Evolutionary conservation across 92 coral and sea anemone species (phyloP).

Genomic region (Umimayanthus chanpuru): DNA sequence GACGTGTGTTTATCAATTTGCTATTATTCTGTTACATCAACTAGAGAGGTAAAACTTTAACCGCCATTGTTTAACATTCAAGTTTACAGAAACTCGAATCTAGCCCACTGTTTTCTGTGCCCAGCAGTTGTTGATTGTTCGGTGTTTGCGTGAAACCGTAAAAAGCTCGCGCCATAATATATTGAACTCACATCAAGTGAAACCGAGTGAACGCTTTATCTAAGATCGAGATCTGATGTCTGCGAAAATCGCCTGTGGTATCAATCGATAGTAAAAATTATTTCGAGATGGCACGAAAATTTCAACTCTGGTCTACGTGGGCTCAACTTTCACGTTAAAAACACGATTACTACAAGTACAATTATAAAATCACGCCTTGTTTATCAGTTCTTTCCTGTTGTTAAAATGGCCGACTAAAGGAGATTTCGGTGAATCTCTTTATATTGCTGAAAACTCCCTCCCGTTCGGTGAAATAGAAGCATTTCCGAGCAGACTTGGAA

Average conservation of each 20-base stretch:
- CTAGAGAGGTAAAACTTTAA: neutral
- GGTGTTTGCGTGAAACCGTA: neutral
- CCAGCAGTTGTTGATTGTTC: neutral
- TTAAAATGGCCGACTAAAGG: neutral
- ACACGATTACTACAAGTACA: neutral
- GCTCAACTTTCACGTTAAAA: conserved; percentile 20
- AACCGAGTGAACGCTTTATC: conserved; percentile 21
- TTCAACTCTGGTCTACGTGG: neutral
- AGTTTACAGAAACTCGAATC: neutral
- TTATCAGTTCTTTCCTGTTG: conserved; percentile 1
- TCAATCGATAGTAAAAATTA: neutral
- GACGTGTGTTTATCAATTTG: conserved; percentile 17
- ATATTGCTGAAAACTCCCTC: neutral
- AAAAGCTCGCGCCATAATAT: neutral
- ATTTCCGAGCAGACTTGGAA: conserved; percentile 29
- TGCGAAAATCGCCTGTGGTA: conserved; percentile 24
- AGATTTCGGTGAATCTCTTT: neutral
- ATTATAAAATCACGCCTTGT: conserved; percentile 30
- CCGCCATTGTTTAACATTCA: neutral
- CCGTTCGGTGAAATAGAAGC: neutral
- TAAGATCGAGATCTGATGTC: conserved; percentile 24
- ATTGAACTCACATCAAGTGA: neutral
- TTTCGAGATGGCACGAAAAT: conserved; percentile 37
- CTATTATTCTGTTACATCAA: neutral
- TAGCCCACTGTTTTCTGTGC: neutral